Conservation (phyloP, 2,797 vertebrate species). For the Chelmon rostratus region DNA sequence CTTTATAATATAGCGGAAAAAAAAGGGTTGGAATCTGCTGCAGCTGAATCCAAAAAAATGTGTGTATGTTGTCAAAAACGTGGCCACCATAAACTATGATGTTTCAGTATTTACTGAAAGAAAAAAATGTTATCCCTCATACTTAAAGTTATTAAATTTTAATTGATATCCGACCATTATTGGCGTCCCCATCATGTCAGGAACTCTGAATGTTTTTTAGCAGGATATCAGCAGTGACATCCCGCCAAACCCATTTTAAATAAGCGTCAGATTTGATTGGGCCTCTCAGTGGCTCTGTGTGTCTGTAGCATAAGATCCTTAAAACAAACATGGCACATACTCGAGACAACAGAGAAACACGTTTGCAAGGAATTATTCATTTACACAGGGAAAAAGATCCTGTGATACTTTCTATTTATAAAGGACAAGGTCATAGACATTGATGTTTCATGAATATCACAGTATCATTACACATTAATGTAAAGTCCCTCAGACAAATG, state of each 20-base stretch:
- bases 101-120: no score
- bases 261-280: not conserved
- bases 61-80: not conserved
- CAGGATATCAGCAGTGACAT: not conserved
- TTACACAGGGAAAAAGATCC: conserved; percentile 2
- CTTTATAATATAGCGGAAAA: no score
- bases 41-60: no score
- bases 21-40: no score
- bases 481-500: conserved; percentile 61
- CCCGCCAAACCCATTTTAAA: not conserved
- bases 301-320: not conserved
- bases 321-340: not conserved
- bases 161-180: not conserved
- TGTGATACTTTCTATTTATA: conserved; percentile 38
- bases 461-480: conserved; percentile 69
- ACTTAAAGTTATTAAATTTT: no score
- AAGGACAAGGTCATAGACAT: conserved; percentile 50
- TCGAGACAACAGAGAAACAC: not conserved
- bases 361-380: not conserved
- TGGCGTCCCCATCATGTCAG: not conserved
- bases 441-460: conserved; percentile 65
- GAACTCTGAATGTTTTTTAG: not conserved
- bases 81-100: no score
- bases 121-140: no score
- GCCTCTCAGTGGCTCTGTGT: not conserved